phyloP scores from a whole-genome alignment of 2,888 invertebrate genomes.

The Amblyjoppa proteus region DNA sequence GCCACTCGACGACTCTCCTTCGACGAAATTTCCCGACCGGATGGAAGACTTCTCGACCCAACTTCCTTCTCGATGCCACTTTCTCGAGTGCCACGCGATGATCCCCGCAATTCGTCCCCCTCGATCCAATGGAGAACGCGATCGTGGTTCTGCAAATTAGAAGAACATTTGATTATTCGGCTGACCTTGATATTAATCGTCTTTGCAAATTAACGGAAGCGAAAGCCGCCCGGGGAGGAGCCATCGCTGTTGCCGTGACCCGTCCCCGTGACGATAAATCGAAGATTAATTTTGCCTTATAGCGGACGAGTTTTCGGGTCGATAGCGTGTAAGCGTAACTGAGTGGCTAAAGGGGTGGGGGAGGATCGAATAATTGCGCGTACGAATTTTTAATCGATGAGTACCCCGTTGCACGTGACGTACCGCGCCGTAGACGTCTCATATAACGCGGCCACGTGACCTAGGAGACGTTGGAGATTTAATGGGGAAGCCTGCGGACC shows the following conservation, averaged over 20 bases:
- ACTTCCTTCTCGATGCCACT: background rate
- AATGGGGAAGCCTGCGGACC: constrained; percentile 66
- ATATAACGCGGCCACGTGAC: constrained; percentile 63
- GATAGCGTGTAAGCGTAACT: too few species aligned
- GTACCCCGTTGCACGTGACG: constrained; percentile 52
- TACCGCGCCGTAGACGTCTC: constrained; percentile 25
- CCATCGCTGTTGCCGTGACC: too few species aligned
- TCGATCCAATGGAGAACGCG: background rate
- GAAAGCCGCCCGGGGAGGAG: too few species aligned
- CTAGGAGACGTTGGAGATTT: constrained; percentile 66
- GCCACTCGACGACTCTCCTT: background rate
- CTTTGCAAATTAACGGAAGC: background rate
- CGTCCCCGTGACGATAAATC: too few species aligned
- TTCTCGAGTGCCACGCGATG: background rate
- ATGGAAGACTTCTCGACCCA: constrained; percentile 19
- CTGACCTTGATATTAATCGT: background rate
- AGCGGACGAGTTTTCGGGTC: too few species aligned
- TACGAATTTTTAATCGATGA: constrained; percentile 58
- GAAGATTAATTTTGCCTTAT: too few species aligned
- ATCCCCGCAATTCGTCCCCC: background rate
- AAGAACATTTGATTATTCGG: background rate
- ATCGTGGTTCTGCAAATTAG: constrained; percentile 22
- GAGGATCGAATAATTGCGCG: constrained; percentile 38
- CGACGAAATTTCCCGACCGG: constrained; percentile 23
- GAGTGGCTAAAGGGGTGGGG: background rate